Conservation (phyloP, 2,888 invertebrate genomes). For the Seira sanloemensis region DNA sequence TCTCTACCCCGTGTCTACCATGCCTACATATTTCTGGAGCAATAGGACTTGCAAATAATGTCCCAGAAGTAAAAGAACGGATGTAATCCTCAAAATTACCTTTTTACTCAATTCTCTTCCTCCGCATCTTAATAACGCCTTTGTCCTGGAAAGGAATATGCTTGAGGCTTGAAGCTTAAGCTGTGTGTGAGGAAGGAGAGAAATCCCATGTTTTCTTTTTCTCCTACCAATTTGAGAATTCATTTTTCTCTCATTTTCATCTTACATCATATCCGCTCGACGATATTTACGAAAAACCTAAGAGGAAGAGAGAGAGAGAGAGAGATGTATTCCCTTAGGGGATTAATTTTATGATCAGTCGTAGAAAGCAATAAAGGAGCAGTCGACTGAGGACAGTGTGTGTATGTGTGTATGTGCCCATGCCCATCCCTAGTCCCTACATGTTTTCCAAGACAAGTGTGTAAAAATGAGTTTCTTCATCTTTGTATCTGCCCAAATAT, state of each 20-base stretch:
- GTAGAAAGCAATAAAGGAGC: constrained; percentile 42
- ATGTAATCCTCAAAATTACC: background rate
- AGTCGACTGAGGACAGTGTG: background rate
- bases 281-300: background rate
- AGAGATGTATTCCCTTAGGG: constrained; percentile 39
- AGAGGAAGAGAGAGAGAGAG: no score
- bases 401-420: no score
- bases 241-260: background rate
- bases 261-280: background rate
- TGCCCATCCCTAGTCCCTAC: no score
- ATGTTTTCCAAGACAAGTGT: no score
- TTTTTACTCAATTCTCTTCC: background rate
- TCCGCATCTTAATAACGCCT: background rate
- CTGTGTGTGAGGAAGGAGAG: constrained; percentile 7
- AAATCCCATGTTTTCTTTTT: constrained; percentile 32
- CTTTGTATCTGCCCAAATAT: no score
- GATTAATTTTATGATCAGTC: constrained; percentile 61
- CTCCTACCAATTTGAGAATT: background rate
- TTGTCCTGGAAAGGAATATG: no score
- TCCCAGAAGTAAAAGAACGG: background rate
- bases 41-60: background rate
- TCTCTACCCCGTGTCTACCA: background rate
- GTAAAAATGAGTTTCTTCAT: no score
- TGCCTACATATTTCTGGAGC: no score
- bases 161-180: background rate